Evolutionary conservation across 2,113 vertebrate genomes (phyloP).

Genomic region (Ailurus styani): DNA sequence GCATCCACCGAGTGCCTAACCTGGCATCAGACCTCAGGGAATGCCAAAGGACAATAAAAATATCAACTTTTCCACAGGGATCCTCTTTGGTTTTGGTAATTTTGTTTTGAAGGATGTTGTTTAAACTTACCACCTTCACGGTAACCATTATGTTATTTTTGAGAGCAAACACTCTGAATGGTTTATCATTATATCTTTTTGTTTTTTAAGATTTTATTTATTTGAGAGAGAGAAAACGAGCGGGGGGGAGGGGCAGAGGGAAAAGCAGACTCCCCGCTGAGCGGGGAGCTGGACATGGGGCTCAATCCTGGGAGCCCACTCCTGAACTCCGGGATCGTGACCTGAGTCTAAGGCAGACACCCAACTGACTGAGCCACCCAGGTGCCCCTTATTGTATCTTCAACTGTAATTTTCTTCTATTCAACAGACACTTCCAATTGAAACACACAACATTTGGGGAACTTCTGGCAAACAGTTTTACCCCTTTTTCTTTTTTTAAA

Average conservation of each 20-base stretch:
- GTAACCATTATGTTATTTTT: not conserved
- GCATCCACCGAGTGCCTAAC: not conserved
- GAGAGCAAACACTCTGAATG: not conserved
- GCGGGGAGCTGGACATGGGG: not conserved
- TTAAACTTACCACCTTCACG: not conserved
- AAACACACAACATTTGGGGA: not conserved
- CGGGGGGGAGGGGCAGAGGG: not conserved
- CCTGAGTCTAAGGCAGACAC: not conserved
- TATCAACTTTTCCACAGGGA: slow-evolving; percentile 8
- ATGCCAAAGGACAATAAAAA: not conserved
- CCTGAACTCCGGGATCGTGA: not conserved
- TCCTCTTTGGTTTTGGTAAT: not conserved
- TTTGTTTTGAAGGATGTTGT: not conserved
- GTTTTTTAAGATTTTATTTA: no score
- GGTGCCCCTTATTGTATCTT: not conserved
- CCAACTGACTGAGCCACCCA: not conserved
- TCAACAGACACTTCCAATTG: not conserved
- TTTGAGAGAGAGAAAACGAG: not conserved
- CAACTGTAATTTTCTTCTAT: not conserved
- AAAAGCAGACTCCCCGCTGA: not conserved
- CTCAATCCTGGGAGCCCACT: not conserved
- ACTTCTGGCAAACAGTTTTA: not conserved
- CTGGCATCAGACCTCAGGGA: not conserved
- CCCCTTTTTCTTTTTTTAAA: not conserved
- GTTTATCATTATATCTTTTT: not conserved